Evolutionary conservation across 2,113 vertebrate species (phyloP).

Genomic region (Chaetops frenatus): DNA sequence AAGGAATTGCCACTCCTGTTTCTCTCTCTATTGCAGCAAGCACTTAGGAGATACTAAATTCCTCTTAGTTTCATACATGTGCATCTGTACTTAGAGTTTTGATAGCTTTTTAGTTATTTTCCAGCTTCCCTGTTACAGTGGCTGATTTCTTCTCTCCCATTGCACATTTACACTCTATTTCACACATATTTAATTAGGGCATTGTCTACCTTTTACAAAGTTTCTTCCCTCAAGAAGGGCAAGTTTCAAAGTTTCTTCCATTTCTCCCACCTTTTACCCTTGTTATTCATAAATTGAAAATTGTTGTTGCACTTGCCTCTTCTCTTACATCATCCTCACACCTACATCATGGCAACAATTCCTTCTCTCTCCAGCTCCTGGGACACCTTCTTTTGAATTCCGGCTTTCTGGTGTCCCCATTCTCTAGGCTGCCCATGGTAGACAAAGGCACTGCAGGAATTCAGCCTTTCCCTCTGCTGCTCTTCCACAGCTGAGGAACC

Average conservation of each 20-base stretch:
- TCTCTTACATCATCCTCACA: not conserved
- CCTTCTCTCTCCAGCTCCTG: not conserved
- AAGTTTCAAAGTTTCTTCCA: too few relatives aligned
- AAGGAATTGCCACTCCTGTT: not conserved
- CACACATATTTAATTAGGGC: not conserved
- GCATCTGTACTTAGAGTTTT: not conserved
- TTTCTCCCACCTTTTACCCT: not conserved
- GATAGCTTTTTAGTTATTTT: slow-evolving; percentile 6
- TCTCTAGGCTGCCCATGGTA: too few relatives aligned
- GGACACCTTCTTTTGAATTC: not conserved
- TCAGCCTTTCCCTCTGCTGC: not conserved
- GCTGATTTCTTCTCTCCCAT: not conserved
- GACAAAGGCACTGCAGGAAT: not conserved
- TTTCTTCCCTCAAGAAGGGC: not conserved
- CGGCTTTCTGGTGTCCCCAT: fast-evolving
- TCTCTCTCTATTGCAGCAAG: not conserved
- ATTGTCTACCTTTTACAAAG: not conserved
- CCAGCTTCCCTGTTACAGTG: not conserved
- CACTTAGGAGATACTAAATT: not conserved
- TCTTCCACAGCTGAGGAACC: not conserved
- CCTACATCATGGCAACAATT: not conserved
- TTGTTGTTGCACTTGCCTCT: not conserved
- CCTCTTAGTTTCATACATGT: not conserved
- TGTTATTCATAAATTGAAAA: not conserved
- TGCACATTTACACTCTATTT: not conserved